Base-by-base conservation (phyloP, 1,140 invertebrate genomes). In the Penaeus chinensis region DNA sequence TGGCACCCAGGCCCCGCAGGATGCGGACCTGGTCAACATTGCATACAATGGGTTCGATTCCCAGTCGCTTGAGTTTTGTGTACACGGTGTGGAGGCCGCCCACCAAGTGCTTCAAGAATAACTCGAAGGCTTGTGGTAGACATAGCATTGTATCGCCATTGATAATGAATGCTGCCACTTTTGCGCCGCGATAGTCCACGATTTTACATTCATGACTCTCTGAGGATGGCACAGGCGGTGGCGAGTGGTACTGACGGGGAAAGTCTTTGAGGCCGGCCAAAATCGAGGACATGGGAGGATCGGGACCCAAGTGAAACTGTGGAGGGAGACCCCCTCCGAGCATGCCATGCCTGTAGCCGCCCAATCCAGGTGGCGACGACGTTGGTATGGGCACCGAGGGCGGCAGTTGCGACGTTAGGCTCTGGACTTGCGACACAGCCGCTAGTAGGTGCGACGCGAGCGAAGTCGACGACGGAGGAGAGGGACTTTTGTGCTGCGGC, bases 11-110 rank as follows among this genome's bases (percentile, higher is more conserved):
- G 22, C 98, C 98, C 62, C 99, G 94, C 87, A 99, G 94, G 91
- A 99, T 99, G 91, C 98, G 95, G 91, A 99, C 98, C 94, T 99
- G 99, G 93, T 99, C 99, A 91, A 99, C 98, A 94, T 99, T 99
- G 94, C 99, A 99, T 91, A 99, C 98, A 89, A 99, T 94, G 81
- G 98, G 98, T 91, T 98, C 96, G 93, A 99, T 99, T 94, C 99
- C 98, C 91, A 99, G 95, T 91, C 99, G 94, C 94, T 99, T 99
- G 90, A 99, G 95, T 93, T 99, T 99, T 19, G 98, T 99, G 93
- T 99, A 99, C 90, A 99, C 98, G 42, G 98, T 99, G 93, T 99
- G 98, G 91, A 99, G 94, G 65, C 99, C 99, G 82, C 98, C 98
- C 86, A 99, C 99, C 89, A 99, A 94, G 92, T 99, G 97, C 92